phyloP scores from a whole-genome alignment of 2,888 invertebrate genomes.

The Conops quadrifasciatus region DNA sequence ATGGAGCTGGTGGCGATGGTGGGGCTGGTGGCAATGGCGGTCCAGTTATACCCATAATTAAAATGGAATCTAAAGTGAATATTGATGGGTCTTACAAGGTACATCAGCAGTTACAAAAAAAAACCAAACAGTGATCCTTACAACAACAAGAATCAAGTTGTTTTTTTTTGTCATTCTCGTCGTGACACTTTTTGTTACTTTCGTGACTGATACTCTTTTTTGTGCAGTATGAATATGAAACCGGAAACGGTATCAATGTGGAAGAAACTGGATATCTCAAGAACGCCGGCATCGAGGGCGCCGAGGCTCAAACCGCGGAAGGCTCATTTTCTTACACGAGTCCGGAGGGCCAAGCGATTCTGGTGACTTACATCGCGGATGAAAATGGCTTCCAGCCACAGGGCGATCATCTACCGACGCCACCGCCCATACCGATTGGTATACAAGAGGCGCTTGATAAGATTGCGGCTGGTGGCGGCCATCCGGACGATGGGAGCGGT shows the following conservation, averaged over 20 bases:
- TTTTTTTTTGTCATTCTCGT: neutral
- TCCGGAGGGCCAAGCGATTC: constrained; percentile 75
- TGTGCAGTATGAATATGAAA: constrained; percentile 74
- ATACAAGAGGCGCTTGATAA: constrained; percentile 68
- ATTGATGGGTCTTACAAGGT: constrained; percentile 63
- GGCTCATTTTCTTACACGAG: constrained; percentile 77
- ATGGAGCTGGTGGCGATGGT: constrained; percentile 37
- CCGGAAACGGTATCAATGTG: constrained; percentile 77
- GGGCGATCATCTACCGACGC: constrained; percentile 81
- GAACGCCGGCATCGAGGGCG: constrained; percentile 73
- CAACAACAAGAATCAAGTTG: neutral
- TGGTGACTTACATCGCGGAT: constrained; percentile 75
- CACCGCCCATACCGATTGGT: constrained; percentile 81
- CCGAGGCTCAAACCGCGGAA: constrained; percentile 74
- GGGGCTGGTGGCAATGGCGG: constrained; percentile 48
- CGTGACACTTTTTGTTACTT: neutral
- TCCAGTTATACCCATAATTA: constrained; percentile 59
- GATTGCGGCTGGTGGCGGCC: constrained; percentile 58
- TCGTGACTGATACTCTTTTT: neutral
- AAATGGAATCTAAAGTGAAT: constrained; percentile 59
- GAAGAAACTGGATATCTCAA: constrained; percentile 77
- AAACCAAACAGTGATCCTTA: no score
- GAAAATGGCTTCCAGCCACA: constrained; percentile 73
- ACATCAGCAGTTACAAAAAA: neutral
- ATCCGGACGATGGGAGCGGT: constrained; percentile 55